Conservation (phyloP, 1,140 invertebrate species). For the Apolygus lucorum region DNA sequence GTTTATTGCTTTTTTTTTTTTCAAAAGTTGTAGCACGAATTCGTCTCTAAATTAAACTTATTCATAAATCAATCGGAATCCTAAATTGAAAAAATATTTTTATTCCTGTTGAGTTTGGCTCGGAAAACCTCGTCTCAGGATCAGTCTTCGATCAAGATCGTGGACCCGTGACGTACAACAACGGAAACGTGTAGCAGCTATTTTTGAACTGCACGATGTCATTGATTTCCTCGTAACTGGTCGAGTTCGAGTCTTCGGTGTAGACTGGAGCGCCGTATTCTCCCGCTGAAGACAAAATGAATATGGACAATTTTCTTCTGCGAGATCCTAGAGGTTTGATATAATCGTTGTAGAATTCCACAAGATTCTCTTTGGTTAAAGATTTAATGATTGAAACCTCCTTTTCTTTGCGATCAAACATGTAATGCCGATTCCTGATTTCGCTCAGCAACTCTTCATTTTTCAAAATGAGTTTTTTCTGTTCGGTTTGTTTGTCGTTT, state of each 20-base stretch:
- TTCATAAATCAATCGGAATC: too few species aligned
- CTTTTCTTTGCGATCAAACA: not conserved
- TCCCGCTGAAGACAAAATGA: not conserved
- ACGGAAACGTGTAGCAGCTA: not conserved
- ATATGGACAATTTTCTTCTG: not conserved
- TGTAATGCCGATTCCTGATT: not conserved
- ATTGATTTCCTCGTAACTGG: not conserved
- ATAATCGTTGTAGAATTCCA: not conserved
- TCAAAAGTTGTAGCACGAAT: too few species aligned
- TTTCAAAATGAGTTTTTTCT: not conserved
- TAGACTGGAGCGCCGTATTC: not conserved
- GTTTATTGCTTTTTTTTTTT: too few species aligned
- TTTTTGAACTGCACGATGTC: not conserved
- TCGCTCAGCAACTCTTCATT: not conserved
- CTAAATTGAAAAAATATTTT: too few species aligned
- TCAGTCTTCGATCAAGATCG: too few species aligned
- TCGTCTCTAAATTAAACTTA: too few species aligned
- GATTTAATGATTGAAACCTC: not conserved
- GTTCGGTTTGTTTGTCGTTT: not conserved
- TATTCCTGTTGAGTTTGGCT: too few species aligned
- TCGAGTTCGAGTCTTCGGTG: not conserved
- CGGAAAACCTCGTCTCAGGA: too few species aligned
- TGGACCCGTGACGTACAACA: not conserved
- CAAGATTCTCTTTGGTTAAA: not conserved
- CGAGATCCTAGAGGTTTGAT: not conserved